phyloP scores from a whole-genome alignment of 1,140 invertebrate genomes.

The Trachymyrmex cornetzi region DNA sequence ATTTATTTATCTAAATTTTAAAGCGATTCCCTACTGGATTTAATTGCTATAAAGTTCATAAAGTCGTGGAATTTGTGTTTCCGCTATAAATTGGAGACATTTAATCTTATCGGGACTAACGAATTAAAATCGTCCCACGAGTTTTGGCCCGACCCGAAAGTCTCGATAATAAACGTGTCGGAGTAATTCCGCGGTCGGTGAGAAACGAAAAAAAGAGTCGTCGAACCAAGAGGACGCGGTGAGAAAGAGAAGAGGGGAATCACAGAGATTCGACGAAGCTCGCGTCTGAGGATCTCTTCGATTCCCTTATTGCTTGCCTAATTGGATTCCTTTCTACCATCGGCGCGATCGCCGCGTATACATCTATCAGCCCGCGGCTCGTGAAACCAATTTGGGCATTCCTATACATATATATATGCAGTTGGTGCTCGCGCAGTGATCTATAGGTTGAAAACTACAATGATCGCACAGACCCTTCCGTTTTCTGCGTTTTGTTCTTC shows the following conservation, averaged over 20 bases:
- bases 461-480: constrained; percentile 26
- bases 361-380: constrained; percentile 72
- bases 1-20: neutral
- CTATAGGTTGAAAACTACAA: constrained; percentile 66
- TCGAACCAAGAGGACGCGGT: neutral
- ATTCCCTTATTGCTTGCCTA: constrained; percentile 80
- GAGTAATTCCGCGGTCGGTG: constrained; percentile 62
- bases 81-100: constrained; percentile 42
- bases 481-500: constrained; percentile 13
- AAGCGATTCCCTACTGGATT: neutral
- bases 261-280: constrained; percentile 54
- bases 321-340: constrained; percentile 78
- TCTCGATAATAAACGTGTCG: constrained; percentile 63
- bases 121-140: constrained; percentile 60
- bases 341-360: constrained; percentile 71
- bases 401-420: constrained; percentile 57
- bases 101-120: constrained; percentile 56
- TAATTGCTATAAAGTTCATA: constrained; percentile 18
- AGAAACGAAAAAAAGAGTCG: constrained; percentile 53
- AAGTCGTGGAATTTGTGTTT: constrained; percentile 20
- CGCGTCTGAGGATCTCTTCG: constrained; percentile 68
- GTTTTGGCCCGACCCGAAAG: constrained; percentile 44
- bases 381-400: constrained; percentile 80
- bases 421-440: constrained; percentile 50
- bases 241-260: neutral